Base-by-base conservation (phyloP, 2,888 invertebrate species). In the Silvanus unidentatus region DNA sequence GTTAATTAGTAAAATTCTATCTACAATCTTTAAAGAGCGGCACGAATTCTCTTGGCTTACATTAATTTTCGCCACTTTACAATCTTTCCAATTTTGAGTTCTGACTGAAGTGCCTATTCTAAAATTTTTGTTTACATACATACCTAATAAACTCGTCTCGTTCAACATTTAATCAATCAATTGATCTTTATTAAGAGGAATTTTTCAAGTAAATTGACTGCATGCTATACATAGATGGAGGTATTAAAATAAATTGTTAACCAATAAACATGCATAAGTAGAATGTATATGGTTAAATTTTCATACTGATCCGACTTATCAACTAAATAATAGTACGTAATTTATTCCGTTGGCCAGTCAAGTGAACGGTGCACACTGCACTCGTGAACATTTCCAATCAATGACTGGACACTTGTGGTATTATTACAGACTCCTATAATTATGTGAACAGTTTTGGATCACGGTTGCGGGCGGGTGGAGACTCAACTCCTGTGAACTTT, bases 1-100 rank as follows among this genome's bases (percentile, higher is more conserved):
- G 61, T 64, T 67, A 66, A 68, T 67, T 66, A 66, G 49, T 51
- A 47, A 49, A 22, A 48, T 48, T 39, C 43, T 35, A 48, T 45
- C 32, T 58, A 57, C 53, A 39, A 49, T 54, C 45, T 35, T 41
- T 42, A 42, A 10, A 39, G 45, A 61, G 63, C 58, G 63, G 61
- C 57, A 57, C 51, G 40, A 42, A 13, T n/a, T n/a, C n/a, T n/a
- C n/a, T n/a, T n/a, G n/a, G n/a, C n/a, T n/a, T n/a, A n/a, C n/a
- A n/a, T n/a, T n/a, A n/a, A n/a, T n/a, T n/a, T n/a, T n/a, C n/a
- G n/a, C n/a, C n/a, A n/a, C n/a, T n/a, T n/a, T n/a, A n/a, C n/a
- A n/a, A n/a, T n/a, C n/a, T n/a, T n/a, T n/a, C n/a, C n/a, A n/a
- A n/a, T n/a, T n/a, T n/a, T n/a, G n/a, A n/a, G n/a, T n/a, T n/a